phyloP scores from a whole-genome alignment of 2,113 vertebrate genomes.

The Aviceda subcristata region DNA sequence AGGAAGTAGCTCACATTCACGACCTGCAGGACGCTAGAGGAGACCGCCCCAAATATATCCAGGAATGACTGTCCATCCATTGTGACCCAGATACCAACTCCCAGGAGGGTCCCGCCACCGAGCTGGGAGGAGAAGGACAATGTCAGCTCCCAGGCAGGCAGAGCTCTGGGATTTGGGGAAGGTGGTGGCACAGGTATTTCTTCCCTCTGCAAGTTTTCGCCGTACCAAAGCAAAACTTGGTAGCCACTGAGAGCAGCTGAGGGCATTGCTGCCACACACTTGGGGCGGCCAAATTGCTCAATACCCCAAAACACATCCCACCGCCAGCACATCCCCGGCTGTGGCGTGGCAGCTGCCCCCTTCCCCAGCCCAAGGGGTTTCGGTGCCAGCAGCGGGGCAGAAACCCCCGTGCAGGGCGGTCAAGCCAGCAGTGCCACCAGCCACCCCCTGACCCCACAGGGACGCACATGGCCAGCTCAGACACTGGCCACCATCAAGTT shows the following conservation, averaged over 20 bases:
- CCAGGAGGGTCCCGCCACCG: constrained; percentile 77
- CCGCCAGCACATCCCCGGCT: not conserved
- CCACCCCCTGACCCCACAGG: not conserved
- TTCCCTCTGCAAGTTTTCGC: not conserved
- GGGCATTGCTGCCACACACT: accelerated
- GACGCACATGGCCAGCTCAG: accelerated
- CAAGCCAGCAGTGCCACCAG: not conserved
- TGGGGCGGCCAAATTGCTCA: accelerated
- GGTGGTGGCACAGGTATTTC: not conserved
- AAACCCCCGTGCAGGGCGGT: not conserved
- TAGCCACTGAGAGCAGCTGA: not conserved
- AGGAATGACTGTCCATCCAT: constrained; percentile 79
- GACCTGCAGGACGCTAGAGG: constrained; percentile 65
- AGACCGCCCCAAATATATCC: constrained; percentile 71
- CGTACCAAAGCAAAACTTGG: not conserved
- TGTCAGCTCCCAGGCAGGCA: not conserved
- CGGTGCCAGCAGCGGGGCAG: not conserved
- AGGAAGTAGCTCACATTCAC: constrained; percentile 86
- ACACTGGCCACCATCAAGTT: not conserved
- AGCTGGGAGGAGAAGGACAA: constrained; percentile 70
- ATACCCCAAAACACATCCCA: not conserved
- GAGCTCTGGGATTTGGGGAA: not conserved
- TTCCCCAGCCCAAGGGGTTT: not conserved
- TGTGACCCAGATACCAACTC: constrained; percentile 86
- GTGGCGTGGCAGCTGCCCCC: not conserved